Base-by-base conservation (phyloP, 2,113 vertebrate species). In the Pelmatolapia mariae region DNA sequence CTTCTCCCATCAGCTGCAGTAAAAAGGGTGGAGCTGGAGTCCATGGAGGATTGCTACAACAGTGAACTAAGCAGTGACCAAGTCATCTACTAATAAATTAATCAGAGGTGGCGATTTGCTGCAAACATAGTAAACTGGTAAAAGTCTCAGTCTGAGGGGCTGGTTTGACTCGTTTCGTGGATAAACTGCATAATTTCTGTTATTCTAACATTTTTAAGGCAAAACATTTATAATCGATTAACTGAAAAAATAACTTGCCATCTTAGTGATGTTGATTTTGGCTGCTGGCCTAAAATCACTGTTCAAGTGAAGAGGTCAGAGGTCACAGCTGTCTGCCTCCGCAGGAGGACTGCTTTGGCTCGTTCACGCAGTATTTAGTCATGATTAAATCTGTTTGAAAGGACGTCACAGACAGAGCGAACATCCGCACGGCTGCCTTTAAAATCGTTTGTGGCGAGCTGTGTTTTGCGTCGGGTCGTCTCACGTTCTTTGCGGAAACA, bases 41-140 rank as follows among this genome's bases (percentile, higher is more conserved):
- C 24, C 24, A 8, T 5, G 26, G 40, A 43, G 43, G 24, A 29
- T 1, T 11, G 40, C 40, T 43, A 29, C 43, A 47, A 29, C 71
- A 45, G 22, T 16, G 68, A 73, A 43, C 66, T 45, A 24, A 73
- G 68, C 68, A 1, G n/a, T 24, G 66, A 43, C 36, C 33, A 16
- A 22, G 68, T 24, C 13, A 38, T 71, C 66, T 13, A 10, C n/a
- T 24, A 12, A 26, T 73, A 16, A 73, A 73, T 26, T 2, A 40
- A 76, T 12, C 40, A 47, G 43, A 63, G 18, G 31, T 63, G 31
- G 59, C 31, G 31, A 38, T 8, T 66, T 6, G 18, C 61, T 38
- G 10, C 4, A 66, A 66, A 13, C 10, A 0, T 47, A 10, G 22
- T 18, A 0, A 45, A 1, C 38, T 73, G 68, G 13, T 71, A 0